Conservation (phyloP, 2,797 vertebrate genomes). For the Oreortyx pictus region DNA sequence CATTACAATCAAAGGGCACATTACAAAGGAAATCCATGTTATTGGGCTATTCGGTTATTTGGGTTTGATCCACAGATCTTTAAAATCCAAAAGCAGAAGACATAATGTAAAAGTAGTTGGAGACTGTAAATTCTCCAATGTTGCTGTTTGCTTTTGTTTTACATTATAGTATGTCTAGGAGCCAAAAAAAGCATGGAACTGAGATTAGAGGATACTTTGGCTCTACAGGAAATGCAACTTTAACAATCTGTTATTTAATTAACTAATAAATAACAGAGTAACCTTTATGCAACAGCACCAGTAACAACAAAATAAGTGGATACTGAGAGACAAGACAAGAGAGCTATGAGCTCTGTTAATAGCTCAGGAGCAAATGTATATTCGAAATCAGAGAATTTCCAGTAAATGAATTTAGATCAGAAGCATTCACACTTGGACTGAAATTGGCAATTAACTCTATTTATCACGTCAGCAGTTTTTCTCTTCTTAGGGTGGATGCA, state of each 20-base stretch:
- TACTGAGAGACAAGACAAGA: conserved; percentile 39
- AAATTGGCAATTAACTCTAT: not conserved
- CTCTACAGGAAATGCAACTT: conserved; percentile 51
- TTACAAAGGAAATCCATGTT: conserved; percentile 45
- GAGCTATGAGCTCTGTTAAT: conserved; percentile 1
- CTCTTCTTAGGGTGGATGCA: not conserved
- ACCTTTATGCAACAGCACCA: conserved; percentile 28
- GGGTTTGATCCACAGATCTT: conserved; percentile 51
- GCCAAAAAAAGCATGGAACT: conserved; percentile 36
- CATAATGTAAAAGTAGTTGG: conserved; percentile 13
- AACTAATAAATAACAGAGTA: conserved; percentile 65
- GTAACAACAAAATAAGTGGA: not conserved
- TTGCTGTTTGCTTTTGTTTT: conserved; percentile 57
- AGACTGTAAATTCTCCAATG: conserved; percentile 1
- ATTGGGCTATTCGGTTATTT: conserved; percentile 60
- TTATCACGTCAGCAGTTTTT: not conserved
- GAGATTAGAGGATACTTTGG: conserved; percentile 59
- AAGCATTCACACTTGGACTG: not conserved
- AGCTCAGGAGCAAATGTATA: not conserved
- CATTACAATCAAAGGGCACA: conserved; percentile 38
- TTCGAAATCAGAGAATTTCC: not conserved
- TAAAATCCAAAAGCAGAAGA: conserved; percentile 51
- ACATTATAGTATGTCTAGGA: conserved; percentile 4
- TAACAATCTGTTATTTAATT: conserved; percentile 63
- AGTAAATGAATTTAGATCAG: not conserved